Percentiles rank a stretch among this genome's conserved stretches.
Evolutionary conservation across 2,113 vertebrate genomes (phyloP).

Genomic region (Ciconia maguari): DNA sequence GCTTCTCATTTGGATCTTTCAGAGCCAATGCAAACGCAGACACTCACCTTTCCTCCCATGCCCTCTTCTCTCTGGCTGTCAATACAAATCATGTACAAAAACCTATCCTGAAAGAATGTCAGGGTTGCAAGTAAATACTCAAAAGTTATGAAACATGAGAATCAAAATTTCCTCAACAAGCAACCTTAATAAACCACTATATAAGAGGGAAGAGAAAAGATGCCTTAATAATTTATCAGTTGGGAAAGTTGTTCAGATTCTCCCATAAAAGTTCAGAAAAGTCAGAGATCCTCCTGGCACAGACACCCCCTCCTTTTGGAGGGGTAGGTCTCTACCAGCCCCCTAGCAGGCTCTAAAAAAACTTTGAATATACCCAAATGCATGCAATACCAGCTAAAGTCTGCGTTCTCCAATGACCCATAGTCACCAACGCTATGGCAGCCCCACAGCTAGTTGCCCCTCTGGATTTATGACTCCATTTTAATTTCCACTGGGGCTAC

Average conservation of each 20-base stretch:
- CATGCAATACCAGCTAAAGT: background rate
- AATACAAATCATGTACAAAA: background rate
- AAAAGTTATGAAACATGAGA: background rate
- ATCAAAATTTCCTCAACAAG: background rate
- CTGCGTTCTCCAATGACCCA: background rate
- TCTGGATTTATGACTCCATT: background rate
- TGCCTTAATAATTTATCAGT: background rate
- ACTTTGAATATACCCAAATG: background rate
- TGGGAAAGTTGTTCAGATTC: background rate
- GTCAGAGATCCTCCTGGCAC: background rate
- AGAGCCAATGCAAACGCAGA: background rate
- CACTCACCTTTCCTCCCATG: constrained; percentile 13
- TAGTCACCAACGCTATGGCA: background rate
- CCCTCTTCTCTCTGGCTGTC: background rate
- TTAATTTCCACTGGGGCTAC: background rate
- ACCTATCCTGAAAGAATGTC: background rate
- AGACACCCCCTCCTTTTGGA: background rate
- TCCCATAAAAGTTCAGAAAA: background rate
- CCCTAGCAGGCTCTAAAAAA: background rate
- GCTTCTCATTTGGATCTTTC: background rate
- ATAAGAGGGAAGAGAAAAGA: background rate
- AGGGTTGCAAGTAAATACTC: background rate
- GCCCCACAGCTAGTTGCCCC: background rate
- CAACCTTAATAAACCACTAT: background rate
- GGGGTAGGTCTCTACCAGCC: background rate